Conservation (phyloP, 2,888 invertebrate genomes). For the Tipula helvola region DNA sequence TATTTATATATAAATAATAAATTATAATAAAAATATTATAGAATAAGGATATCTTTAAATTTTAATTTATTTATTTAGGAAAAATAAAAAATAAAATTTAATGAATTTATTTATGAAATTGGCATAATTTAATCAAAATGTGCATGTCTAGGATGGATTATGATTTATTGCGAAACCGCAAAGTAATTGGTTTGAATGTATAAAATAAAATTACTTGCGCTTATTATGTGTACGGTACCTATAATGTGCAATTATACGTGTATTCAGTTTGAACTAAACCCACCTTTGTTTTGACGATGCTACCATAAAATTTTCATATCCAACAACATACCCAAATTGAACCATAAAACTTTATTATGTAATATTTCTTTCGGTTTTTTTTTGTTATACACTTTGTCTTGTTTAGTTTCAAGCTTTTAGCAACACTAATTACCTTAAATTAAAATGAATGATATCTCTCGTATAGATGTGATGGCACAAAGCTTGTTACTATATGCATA, state of each 20-base stretch:
- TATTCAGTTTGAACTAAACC: neutral
- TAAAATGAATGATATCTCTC: neutral
- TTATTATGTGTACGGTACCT: neutral
- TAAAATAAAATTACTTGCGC: neutral
- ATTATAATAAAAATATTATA: neutral
- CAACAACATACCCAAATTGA: neutral
- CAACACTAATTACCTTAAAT: neutral
- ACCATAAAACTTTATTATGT: neutral
- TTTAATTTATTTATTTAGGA: neutral
- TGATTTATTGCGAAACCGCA: neutral
- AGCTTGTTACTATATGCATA: no score
- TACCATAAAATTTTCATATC: neutral
- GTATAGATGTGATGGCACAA: neutral
- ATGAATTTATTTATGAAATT: neutral
- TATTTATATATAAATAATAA: neutral
- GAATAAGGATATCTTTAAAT: neutral
- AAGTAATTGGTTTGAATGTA: neutral
- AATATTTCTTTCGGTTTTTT: neutral
- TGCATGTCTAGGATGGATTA: neutral
- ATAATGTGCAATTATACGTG: neutral
- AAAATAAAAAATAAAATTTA: neutral
- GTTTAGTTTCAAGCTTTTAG: neutral
- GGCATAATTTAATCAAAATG: neutral
- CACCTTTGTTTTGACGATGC: neutral
- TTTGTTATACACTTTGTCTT: neutral